A percentile compares a stretch with the other conserved stretches of the same genome.
Conservation (phyloP, 37 sponge, comb jelly and placozoan species). For the Diacarnus erythraeanus region DNA sequence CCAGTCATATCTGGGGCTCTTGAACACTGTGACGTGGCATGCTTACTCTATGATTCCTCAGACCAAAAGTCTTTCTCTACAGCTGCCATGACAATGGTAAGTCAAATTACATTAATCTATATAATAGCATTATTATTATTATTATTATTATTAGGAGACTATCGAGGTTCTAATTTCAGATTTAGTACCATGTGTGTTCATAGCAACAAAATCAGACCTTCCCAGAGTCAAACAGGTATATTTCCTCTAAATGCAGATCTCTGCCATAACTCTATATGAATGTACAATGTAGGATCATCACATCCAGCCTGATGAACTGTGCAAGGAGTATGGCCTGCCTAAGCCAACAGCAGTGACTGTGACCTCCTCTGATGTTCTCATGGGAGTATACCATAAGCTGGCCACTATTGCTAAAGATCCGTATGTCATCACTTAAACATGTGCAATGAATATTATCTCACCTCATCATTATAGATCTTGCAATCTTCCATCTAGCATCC, state of each 20-base stretch:
- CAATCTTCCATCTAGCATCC: slow-evolving; percentile 35
- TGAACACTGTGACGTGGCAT: slow-evolving; percentile 72
- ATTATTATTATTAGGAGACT: slow-evolving; percentile 32
- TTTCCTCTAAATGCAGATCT: no score
- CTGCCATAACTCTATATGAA: no score
- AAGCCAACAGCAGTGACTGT: slow-evolving; percentile 21
- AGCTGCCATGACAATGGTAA: slow-evolving; percentile 68
- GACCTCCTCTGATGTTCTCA: slow-evolving; percentile 5
- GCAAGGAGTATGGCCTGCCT: slow-evolving; percentile 53
- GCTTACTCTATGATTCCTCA: slow-evolving; percentile 78
- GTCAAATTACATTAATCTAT: background rate
- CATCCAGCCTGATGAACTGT: slow-evolving; percentile 43
- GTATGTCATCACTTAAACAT: slow-evolving; percentile 51
- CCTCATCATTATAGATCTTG: slow-evolving; percentile 20
- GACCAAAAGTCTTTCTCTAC: slow-evolving; percentile 56
- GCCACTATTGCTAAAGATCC: slow-evolving; percentile 63
- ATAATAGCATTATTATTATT: background rate
- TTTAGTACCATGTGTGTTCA: slow-evolving; percentile 74
- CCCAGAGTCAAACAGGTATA: slow-evolving; percentile 71
- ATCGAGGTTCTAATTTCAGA: slow-evolving; percentile 41
- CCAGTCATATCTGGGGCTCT: slow-evolving; percentile 26
- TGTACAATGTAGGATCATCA: slow-evolving; percentile 45
- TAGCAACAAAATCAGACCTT: slow-evolving; percentile 72
- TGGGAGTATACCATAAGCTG: slow-evolving; percentile 36
- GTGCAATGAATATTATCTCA: background rate